Conservation (phyloP, 2,113 vertebrate genomes). For the Albula goreensis region DNA sequence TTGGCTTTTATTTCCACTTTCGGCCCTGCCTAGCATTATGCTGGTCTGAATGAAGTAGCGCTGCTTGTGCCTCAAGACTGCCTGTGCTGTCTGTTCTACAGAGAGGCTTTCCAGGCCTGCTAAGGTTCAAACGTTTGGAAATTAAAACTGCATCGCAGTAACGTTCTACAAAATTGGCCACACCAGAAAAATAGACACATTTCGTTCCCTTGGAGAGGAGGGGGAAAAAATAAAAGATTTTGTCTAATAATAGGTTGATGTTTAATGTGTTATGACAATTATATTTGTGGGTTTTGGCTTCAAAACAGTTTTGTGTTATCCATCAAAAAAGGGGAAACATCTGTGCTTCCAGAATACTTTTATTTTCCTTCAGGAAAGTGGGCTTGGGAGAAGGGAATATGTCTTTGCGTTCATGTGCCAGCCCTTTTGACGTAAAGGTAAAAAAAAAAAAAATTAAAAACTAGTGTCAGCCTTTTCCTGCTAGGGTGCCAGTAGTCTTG, state of each 20-base stretch:
- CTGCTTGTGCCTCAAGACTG: background rate
- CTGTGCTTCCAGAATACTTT: constrained; percentile 3
- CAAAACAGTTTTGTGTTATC: constrained; percentile 20
- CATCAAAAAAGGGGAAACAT: constrained; percentile 11
- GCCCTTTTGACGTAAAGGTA: background rate
- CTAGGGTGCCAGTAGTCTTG: constrained; percentile 31
- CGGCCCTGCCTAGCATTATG: background rate
- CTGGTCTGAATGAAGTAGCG: background rate
- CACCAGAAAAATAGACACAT: background rate
- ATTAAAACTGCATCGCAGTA: constrained; percentile 2
- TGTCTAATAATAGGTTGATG: background rate
- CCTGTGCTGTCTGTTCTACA: background rate
- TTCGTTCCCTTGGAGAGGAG: background rate
- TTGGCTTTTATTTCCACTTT: background rate
- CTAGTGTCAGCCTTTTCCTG: background rate
- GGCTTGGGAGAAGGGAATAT: background rate
- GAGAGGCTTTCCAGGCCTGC: background rate
- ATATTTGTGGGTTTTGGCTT: constrained; percentile 2
- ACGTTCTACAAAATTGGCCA: background rate
- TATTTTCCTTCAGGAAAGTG: constrained; percentile 19
- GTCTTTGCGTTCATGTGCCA: background rate
- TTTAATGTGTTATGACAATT: constrained; percentile 30
- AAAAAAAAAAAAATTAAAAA: constrained; percentile 20
- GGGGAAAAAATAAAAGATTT: background rate
- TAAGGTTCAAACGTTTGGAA: background rate